phyloP scores from a whole-genome alignment of 1,140 invertebrate genomes.

The Caenorhabditis briggsae region DNA sequence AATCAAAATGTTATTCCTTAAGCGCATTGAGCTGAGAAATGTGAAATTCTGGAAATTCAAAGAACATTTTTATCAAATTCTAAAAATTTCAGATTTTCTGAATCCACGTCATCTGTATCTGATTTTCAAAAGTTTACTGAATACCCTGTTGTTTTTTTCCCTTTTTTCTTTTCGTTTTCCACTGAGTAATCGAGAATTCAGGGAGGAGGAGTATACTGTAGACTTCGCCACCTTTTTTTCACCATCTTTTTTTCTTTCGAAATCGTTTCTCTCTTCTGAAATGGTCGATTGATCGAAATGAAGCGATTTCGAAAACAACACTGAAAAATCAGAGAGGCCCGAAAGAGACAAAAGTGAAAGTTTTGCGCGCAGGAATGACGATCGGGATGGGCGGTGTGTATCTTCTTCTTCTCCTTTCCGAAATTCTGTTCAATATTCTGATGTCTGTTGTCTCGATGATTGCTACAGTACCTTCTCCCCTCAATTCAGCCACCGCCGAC shows the following conservation, averaged over 20 bases:
- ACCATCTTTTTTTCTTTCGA: background rate
- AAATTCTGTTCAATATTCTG: conserved; percentile 16
- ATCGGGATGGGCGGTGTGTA: conserved; percentile 15
- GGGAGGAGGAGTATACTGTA: background rate
- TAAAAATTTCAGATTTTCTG: no score
- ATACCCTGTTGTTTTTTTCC: background rate
- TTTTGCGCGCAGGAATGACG: background rate
- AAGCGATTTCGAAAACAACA: conserved; percentile 13
- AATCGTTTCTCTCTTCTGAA: background rate
- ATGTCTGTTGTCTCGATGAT: background rate
- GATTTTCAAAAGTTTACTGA: no score
- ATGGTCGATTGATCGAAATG: conserved; percentile 9
- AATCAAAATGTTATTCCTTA: no score
- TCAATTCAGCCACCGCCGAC: background rate
- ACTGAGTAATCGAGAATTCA: background rate
- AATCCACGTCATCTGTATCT: no score
- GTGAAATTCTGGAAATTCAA: no score
- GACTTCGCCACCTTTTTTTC: background rate
- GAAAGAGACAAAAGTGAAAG: background rate
- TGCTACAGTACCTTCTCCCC: background rate
- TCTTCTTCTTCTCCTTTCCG: background rate
- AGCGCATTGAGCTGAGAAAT: no score
- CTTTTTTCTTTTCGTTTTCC: background rate
- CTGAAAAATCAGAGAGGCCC: background rate
- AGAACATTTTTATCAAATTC: no score